Evolutionary conservation across 2,113 vertebrate genomes (phyloP).

Genomic region (Ciconia boyciana): DNA sequence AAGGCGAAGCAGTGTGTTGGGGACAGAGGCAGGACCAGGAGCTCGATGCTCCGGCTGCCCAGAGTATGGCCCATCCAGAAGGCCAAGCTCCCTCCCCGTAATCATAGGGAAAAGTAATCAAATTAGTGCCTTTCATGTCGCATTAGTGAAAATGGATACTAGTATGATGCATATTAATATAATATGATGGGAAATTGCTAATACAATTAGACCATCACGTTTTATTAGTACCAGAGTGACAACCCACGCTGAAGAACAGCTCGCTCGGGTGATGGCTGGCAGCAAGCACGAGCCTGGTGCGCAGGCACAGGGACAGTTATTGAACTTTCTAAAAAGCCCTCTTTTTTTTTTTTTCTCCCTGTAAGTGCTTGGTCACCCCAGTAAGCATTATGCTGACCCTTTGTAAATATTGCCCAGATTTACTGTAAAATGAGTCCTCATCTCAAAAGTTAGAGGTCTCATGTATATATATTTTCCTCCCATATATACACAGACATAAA

Average conservation of each 20-base stretch:
- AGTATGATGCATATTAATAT: slow-evolving; percentile 79
- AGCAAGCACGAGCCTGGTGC: rapidly evolving
- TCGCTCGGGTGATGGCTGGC: not conserved
- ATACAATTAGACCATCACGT: slow-evolving; percentile 82
- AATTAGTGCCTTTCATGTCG: slow-evolving; percentile 79
- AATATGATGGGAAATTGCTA: slow-evolving; percentile 80
- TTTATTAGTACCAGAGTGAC: slow-evolving; percentile 75
- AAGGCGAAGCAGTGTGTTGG: not conserved
- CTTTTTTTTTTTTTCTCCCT: too few relatives aligned
- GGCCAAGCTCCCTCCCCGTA: slow-evolving; percentile 22
- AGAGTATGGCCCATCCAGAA: not conserved
- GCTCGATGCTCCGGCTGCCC: not conserved
- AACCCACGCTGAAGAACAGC: slow-evolving; percentile 46
- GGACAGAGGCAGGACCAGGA: not conserved
- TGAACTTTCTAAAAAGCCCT: not conserved
- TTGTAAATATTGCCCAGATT: not conserved
- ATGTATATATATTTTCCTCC: rapidly evolving
- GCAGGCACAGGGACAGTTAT: not conserved
- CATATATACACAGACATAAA: not conserved
- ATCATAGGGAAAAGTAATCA: slow-evolving; percentile 74
- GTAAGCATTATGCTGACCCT: not conserved
- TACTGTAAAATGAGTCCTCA: not conserved
- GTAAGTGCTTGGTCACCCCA: not conserved
- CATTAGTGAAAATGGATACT: slow-evolving; percentile 77
- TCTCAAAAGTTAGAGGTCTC: not conserved